phyloP scores from a whole-genome alignment of 2,888 invertebrate species.

The Drosophila atripex region DNA sequence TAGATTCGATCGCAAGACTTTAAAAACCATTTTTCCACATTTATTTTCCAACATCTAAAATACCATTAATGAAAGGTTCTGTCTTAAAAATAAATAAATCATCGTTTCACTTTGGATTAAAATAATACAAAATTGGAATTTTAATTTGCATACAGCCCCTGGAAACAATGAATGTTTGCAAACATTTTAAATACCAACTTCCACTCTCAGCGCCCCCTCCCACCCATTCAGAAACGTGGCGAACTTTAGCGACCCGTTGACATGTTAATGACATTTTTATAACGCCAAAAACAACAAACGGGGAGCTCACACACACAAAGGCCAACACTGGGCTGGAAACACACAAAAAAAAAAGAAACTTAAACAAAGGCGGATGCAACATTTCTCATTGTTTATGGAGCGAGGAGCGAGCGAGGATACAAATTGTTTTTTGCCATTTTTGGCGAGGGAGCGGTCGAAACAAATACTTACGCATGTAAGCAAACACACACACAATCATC shows the following conservation, averaged over 20 bases:
- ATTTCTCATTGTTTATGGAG: slow-evolving; percentile 73
- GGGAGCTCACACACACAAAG: slow-evolving; percentile 37
- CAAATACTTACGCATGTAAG: slow-evolving; percentile 39
- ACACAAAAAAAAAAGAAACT: slow-evolving; percentile 30
- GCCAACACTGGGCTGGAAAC: slow-evolving; percentile 10
- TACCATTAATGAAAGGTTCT: too few species aligned
- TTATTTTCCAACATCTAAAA: too few species aligned
- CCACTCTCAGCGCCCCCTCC: slow-evolving; percentile 1
- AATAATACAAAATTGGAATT: slow-evolving; percentile 22
- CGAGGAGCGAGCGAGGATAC: slow-evolving; percentile 60
- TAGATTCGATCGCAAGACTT: too few species aligned
- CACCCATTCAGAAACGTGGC: slow-evolving; percentile 22
- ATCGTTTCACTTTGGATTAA: slow-evolving; percentile 19
- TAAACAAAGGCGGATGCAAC: slow-evolving; percentile 72
- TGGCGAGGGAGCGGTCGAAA: slow-evolving; percentile 70
- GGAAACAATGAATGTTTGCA: slow-evolving; percentile 30
- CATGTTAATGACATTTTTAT: slow-evolving; percentile 79
- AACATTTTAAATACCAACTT: slow-evolving; percentile 24
- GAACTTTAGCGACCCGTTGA: slow-evolving; percentile 70
- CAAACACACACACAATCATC: neutral
- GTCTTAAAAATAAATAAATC: neutral
- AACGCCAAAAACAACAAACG: slow-evolving; percentile 54
- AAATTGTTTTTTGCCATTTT: slow-evolving; percentile 61
- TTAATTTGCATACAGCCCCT: slow-evolving; percentile 18
- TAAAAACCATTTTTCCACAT: too few species aligned